phyloP scores from a whole-genome alignment of 2,888 invertebrate genomes.

The Catonia carolina region DNA sequence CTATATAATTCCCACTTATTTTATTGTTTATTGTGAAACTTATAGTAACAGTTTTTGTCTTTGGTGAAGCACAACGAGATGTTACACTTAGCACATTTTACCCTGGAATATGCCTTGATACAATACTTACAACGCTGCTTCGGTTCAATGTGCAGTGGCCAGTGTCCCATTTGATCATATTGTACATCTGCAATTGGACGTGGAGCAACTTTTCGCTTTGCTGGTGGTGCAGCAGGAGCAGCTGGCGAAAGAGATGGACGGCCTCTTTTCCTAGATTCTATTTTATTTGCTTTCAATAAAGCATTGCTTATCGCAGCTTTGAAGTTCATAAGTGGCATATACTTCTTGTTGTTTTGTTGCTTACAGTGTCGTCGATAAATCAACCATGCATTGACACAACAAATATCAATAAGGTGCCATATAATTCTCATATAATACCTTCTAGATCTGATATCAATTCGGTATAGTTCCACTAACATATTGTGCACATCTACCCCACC shows the following conservation, averaged over 20 bases:
- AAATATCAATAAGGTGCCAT: conserved; percentile 27
- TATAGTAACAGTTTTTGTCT: conserved; percentile 9
- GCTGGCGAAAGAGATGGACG: not conserved
- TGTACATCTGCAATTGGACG: not conserved
- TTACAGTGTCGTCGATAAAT: conserved; percentile 1
- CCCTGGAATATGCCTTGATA: conserved; percentile 5
- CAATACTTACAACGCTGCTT: conserved; percentile 8
- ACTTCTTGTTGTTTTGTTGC: not conserved
- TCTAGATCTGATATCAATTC: too few relatives aligned
- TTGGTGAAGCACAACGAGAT: not conserved
- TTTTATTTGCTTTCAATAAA: not conserved
- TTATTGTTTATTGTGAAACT: conserved; percentile 9
- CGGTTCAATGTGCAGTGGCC: too few relatives aligned
- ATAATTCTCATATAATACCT: conserved; percentile 34
- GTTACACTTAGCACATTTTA: conserved; percentile 15
- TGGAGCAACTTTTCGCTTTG: not conserved
- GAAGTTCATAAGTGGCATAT: conserved; percentile 4
- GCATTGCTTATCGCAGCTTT: too few relatives aligned
- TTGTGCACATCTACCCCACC: conserved; percentile 38
- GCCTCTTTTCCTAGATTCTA: conserved; percentile 9
- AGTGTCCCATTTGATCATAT: conserved; percentile 12
- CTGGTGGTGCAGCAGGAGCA: not conserved
- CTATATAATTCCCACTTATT: too few relatives aligned
- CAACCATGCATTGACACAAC: too few relatives aligned
- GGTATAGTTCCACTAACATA: too few relatives aligned